Conservation (phyloP, 2,888 invertebrate genomes). For the Parthenolecanium corni region DNA sequence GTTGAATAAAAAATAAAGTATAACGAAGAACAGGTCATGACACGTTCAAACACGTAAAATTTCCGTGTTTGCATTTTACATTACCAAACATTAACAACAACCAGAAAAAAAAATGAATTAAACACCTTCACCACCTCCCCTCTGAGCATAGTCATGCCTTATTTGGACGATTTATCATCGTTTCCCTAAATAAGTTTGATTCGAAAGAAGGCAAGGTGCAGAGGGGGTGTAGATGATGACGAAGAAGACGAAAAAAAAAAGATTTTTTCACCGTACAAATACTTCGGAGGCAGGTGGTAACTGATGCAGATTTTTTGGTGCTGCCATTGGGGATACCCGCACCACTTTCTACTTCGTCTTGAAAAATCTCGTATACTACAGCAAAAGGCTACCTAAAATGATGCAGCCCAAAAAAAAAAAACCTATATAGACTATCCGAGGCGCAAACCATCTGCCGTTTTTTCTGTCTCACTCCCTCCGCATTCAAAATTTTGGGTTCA, state of each 20-base stretch:
- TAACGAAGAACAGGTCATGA: no score
- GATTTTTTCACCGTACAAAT: constrained; percentile 1
- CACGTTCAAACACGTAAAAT: not conserved
- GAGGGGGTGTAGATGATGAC: no score
- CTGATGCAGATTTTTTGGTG: constrained; percentile 6
- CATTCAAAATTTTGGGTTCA: no score
- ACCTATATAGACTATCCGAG: not conserved
- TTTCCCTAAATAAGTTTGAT: no score
- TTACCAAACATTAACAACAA: not conserved
- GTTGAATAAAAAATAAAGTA: no score
- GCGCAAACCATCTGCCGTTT: constrained; percentile 25
- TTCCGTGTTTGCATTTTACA: not conserved
- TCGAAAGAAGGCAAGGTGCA: no score
- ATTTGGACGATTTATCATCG: not conserved
- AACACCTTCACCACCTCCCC: not conserved
- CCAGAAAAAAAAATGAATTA: constrained; percentile 1
- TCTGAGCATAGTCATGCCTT: not conserved
- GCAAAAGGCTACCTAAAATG: constrained; percentile 3
- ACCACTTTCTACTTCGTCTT: not conserved
- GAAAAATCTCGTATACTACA: not conserved
- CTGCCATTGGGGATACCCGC: not conserved
- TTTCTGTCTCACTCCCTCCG: not conserved
- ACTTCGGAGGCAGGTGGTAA: constrained; percentile 14
- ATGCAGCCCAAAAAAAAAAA: not conserved
- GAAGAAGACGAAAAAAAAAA: not conserved